These are phyloP conservation scores for Crotalus helleri DNA, from an alignment of 2,113 vertebrate species.

Conservation along the genomic window DNA sequence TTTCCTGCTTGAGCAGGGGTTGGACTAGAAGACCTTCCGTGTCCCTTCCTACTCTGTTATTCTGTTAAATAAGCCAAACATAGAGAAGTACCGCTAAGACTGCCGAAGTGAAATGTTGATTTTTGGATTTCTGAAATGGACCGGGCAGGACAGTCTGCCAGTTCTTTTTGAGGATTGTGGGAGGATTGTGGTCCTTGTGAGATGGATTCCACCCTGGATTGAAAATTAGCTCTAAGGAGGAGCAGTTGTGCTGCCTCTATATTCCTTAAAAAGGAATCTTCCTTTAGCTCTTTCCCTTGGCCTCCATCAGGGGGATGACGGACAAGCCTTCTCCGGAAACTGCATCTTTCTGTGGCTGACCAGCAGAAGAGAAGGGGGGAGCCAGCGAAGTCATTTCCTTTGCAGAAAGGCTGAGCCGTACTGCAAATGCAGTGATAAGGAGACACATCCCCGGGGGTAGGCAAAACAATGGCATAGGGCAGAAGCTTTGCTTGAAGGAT, in stretches of 20 bases:
- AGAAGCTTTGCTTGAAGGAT: neutral
- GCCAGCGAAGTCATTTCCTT: neutral
- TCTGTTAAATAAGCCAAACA: neutral
- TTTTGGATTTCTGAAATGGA: neutral
- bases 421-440: constrained; percentile 44
- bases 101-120: neutral
- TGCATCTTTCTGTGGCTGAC: neutral
- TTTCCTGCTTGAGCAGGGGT: neutral
- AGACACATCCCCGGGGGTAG: constrained; percentile 50
- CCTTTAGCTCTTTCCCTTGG: too few species aligned
- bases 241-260: neutral
- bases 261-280: neutral
- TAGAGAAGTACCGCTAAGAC: neutral
- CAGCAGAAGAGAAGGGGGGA: neutral
- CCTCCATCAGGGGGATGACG: neutral
- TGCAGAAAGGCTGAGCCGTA: constrained; percentile 40
- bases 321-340: neutral
- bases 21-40: neutral
- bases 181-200: neutral
- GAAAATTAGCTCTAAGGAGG: neutral
- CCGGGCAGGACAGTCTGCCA: neutral
- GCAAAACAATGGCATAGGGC: neutral
- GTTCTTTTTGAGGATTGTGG: neutral
- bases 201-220: neutral
- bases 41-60: neutral